These are phyloP conservation scores for Novumbra hubbsi DNA, from an alignment of 2,797 vertebrate species.

Conservation along the genomic window DNA sequence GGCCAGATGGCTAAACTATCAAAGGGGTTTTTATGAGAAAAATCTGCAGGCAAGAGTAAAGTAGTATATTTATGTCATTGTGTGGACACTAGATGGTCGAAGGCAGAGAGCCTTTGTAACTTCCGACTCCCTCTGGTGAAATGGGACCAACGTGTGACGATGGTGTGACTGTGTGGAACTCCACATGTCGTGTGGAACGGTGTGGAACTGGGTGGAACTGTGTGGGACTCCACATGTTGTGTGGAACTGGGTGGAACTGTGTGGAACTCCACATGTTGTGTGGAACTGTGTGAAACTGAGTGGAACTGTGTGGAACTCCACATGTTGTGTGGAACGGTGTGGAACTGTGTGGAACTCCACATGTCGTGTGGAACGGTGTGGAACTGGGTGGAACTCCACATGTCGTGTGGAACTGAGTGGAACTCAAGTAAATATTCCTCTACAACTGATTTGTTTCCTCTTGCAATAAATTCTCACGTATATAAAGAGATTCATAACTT, in stretches of 20 bases:
- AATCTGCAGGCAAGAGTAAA: conserved; percentile 85
- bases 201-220: background rate
- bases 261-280: background rate
- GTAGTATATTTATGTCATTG: conserved; percentile 76
- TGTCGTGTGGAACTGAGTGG: no score
- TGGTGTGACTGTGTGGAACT: background rate
- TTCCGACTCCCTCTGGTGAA: conserved; percentile 42
- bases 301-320: background rate
- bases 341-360: background rate
- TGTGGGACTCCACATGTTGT: background rate
- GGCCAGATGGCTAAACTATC: conserved; percentile 99
- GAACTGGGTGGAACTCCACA: background rate
- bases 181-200: no score
- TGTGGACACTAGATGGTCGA: conserved; percentile 35
- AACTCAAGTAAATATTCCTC: background rate
- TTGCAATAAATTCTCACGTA: conserved; percentile 16
- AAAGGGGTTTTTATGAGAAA: conserved; percentile 95
- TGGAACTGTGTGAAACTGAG: no score
- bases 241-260: background rate
- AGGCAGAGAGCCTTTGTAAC: conserved; percentile 42
- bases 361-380: background rate
- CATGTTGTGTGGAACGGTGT: background rate
- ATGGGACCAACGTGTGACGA: conserved; percentile 19
- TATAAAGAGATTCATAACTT: background rate
- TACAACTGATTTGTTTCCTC: background rate